phyloP scores from a whole-genome alignment of 1,140 invertebrate species.

The Neoseiulus cucumeris region DNA sequence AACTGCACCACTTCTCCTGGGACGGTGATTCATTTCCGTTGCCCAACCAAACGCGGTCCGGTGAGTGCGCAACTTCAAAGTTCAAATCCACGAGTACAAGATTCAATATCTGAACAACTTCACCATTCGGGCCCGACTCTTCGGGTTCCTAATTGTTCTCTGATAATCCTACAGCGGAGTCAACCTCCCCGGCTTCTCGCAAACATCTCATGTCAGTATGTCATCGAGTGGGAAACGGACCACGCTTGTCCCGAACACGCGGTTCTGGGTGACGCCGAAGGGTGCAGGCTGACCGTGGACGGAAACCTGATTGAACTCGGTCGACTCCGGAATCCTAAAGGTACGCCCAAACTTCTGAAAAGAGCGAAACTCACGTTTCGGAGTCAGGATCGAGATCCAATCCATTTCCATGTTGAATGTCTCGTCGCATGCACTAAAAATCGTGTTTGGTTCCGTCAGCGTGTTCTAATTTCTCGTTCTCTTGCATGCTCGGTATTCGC shows the following conservation, averaged over 20 bases:
- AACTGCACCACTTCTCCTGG: background rate
- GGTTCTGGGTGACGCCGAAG: conserved; percentile 10
- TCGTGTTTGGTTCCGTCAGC: too few relatives aligned
- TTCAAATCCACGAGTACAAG: too few relatives aligned
- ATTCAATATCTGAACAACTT: too few relatives aligned
- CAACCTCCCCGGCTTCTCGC: conserved; percentile 16
- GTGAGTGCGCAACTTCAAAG: background rate
- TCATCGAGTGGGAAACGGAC: conserved; percentile 21
- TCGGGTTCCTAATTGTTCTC: too few relatives aligned
- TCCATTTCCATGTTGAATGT: too few relatives aligned
- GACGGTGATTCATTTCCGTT: conserved; percentile 4
- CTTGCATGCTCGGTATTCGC: too few relatives aligned
- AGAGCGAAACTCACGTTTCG: too few relatives aligned
- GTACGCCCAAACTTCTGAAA: too few relatives aligned
- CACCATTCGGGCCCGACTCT: too few relatives aligned
- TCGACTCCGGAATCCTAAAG: background rate
- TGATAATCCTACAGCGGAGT: background rate
- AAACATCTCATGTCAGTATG: conserved; percentile 18
- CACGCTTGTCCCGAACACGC: conserved; percentile 18
- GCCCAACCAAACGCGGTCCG: background rate
- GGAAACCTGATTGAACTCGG: conserved; percentile 16
- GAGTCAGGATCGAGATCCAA: too few relatives aligned
- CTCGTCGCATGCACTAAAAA: too few relatives aligned
- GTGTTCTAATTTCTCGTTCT: too few relatives aligned
- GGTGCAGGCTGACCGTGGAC: conserved; percentile 14